Percentiles rank a stretch among this genome's conserved stretches.
phyloP scores from a whole-genome alignment of 2,113 vertebrate genomes.

The Apus apus region DNA sequence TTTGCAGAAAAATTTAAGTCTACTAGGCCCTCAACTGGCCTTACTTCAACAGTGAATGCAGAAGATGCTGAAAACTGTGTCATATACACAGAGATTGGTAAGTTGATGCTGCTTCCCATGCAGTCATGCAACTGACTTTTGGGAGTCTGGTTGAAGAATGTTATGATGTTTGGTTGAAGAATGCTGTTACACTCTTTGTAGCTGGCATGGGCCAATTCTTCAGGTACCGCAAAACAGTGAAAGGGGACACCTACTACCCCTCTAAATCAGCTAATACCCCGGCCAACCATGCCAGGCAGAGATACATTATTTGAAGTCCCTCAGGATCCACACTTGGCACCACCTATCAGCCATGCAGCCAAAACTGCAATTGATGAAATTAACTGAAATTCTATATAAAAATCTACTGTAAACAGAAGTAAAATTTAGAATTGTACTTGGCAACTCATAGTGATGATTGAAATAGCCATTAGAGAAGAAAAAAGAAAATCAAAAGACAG shows the following conservation, averaged over 20 bases:
- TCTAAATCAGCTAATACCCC: neutral
- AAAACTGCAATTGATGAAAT: neutral
- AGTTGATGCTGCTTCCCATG: neutral
- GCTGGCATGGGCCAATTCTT: neutral
- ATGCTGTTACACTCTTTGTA: neutral
- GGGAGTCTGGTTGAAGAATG: neutral
- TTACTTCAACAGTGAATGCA: neutral
- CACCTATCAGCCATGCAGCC: neutral
- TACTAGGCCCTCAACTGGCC: neutral
- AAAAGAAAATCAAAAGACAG: neutral
- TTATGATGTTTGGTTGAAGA: neutral
- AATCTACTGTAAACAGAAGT: neutral
- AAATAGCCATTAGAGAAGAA: neutral
- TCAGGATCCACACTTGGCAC: neutral
- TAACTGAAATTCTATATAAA: neutral
- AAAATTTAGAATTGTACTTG: neutral
- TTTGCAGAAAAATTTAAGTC: conserved; percentile 38
- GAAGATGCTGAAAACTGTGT: neutral
- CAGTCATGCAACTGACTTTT: neutral
- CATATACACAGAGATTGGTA: conserved; percentile 55
- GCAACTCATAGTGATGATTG: neutral
- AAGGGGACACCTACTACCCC: neutral
- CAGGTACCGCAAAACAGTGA: neutral
- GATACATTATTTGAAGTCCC: neutral
- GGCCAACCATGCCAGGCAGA: neutral